A percentile compares a stretch with the other conserved stretches of the same genome.
These are phyloP conservation scores for Drosophila yooni DNA, from an alignment of 2,888 invertebrate genomes.

Conservation along the genomic window DNA sequence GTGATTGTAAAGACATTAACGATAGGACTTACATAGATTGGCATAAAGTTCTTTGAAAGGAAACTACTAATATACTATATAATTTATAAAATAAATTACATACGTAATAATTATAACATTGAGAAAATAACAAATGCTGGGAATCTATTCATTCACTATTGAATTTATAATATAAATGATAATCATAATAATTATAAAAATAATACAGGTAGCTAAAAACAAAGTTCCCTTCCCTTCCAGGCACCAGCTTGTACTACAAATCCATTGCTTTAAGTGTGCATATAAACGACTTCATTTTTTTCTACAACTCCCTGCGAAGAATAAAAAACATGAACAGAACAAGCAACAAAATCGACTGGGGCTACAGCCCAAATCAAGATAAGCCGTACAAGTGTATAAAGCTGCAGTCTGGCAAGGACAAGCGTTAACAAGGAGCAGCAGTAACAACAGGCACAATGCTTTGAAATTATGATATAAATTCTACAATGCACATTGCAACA, in stretches of 20 bases:
- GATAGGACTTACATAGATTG: not conserved
- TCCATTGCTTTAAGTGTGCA: conserved; percentile 20
- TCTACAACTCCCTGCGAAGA: not conserved
- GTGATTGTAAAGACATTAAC: not conserved
- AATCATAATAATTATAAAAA: not conserved
- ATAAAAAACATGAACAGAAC: conserved; percentile 23
- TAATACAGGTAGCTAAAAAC: not conserved
- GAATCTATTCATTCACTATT: not conserved
- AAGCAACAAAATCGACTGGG: conserved; percentile 13
- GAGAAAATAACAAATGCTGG: not conserved
- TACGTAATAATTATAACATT: not conserved
- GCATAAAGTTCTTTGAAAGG: not conserved
- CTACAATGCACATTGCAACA: conserved; percentile 77
- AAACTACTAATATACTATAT: not conserved
- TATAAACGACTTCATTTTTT: conserved; percentile 40
- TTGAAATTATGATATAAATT: conserved; percentile 78
- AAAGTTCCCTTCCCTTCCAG: not conserved
- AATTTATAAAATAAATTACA: not conserved
- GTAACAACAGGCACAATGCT: conserved; percentile 40
- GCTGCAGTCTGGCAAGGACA: conserved; percentile 53
- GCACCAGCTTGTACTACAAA: conserved; percentile 5
- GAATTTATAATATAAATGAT: not conserved
- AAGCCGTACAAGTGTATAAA: conserved; percentile 61
- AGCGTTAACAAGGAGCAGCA: conserved; percentile 36
- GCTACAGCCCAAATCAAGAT: conserved; percentile 66